Evolutionary conservation across 2,888 invertebrate genomes (phyloP).

Genomic region (Sussaba pulchella): DNA sequence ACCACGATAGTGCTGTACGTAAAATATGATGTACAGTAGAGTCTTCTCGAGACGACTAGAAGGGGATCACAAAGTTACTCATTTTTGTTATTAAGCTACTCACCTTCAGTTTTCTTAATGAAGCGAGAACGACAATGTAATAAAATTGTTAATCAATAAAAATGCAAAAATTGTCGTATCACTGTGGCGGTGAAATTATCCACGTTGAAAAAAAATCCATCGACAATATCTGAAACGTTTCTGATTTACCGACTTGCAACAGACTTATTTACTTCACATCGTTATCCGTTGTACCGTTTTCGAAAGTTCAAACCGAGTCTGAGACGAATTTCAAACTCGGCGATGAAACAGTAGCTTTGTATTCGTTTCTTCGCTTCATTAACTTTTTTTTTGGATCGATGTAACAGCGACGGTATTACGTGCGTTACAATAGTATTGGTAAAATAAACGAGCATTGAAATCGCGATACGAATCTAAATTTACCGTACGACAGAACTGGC

Average conservation of each 20-base stretch:
- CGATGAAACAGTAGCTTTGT: background rate
- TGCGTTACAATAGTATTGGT: background rate
- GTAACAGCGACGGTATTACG: background rate
- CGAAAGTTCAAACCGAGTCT: background rate
- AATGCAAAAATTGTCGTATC: too few species aligned
- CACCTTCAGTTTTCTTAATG: too few species aligned
- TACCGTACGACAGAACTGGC: background rate
- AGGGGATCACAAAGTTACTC: too few species aligned
- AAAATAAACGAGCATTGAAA: constrained; percentile 28
- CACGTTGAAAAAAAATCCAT: too few species aligned
- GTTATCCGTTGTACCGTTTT: constrained; percentile 9
- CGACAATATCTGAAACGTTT: too few species aligned
- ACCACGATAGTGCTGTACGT: background rate
- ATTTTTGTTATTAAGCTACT: too few species aligned
- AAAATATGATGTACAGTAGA: too few species aligned
- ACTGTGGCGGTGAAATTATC: too few species aligned
- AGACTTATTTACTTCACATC: background rate
- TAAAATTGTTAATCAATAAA: too few species aligned
- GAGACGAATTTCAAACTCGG: constrained; percentile 12
- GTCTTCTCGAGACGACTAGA: too few species aligned
- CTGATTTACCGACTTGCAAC: too few species aligned
- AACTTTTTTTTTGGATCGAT: background rate
- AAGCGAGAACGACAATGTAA: too few species aligned
- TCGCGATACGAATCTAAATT: constrained; percentile 23
- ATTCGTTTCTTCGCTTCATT: constrained; percentile 2